Base-by-base conservation (phyloP, 2,113 vertebrate genomes). In the Bubo scandiacus region DNA sequence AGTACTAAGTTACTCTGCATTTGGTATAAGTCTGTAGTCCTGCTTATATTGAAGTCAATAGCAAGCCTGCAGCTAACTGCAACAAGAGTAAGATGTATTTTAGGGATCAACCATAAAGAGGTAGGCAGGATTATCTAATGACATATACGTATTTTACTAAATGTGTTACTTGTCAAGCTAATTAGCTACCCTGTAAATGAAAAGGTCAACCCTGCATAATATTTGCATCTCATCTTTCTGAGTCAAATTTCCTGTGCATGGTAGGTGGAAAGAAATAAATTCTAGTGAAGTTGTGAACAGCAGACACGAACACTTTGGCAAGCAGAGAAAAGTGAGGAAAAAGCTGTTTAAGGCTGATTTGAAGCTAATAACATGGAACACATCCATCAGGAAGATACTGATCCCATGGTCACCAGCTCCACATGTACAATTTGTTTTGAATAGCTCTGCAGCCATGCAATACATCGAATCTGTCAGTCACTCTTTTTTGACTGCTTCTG, bases 121-220 rank as follows among this genome's bases (percentile, higher is more conserved):
- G 63, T 77, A 88, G 84, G 87, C 70, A 94, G 81, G 86, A 91
- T 96, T 95, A 94, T 66, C 81, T 94, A 90, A 92, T 88, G 89
- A 85, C 78, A 87, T 84, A 91, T 85, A 88, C 1, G 23, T 87
- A 92, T 82, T 93, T 91, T 86, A 91, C 74, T 91, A 90, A 95
- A 81, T 7, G 20, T 83, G 78, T 82, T 92, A 86, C 87, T 94
- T 94, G 92, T 86, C 89, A 88, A 95, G 78, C 59, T 96, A 96
- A 97, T 97, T 96, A 96, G 86, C 86, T 92, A 97, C 66, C 81
- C 81, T 83, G 73, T 54, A 97, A 96, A 95, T 77, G 84, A 95
- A 97, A 97, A 97, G 92, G 96, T 96, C 92, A 96, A 51, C 29
- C 84, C 23, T 88, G 95, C 81, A 96, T 96, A 96, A 49, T 80